A percentile compares a stretch with the other conserved stretches of the same genome.
Conservation (phyloP, 2,113 vertebrate genomes). For the Boleophthalmus pectinirostris region DNA sequence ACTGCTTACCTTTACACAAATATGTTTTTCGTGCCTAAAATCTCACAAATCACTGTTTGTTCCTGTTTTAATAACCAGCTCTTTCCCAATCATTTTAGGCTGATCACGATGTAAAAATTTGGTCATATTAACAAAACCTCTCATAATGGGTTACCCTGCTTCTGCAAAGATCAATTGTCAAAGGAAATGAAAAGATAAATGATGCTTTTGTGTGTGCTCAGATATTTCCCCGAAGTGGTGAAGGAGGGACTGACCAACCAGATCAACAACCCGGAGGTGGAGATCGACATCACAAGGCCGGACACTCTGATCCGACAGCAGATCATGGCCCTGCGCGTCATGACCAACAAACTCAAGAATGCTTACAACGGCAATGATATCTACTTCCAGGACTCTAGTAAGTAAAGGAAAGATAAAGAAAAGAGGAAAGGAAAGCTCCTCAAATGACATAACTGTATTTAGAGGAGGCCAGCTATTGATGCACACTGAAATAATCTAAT, state of each 20-base stretch:
- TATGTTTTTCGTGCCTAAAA: not conserved
- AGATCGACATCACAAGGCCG: conserved; percentile 94
- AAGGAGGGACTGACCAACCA: conserved; percentile 95
- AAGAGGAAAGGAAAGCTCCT: no score
- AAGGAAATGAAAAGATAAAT: not conserved
- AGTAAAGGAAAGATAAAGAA: conserved; percentile 53
- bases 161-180: not conserved
- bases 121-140: not conserved
- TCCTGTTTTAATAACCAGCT: not conserved
- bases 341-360: conserved; percentile 95
- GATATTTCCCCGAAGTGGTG: conserved; percentile 97
- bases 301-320: conserved; percentile 96
- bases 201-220: conserved; percentile 45
- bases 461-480: no score
- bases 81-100: not conserved
- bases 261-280: conserved; percentile 95
- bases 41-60: not conserved
- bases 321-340: conserved; percentile 96
- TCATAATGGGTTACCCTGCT: not conserved
- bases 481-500: no score
- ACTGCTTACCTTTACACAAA: not conserved
- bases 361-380: conserved; percentile 97
- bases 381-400: conserved; percentile 97
- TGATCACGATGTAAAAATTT: not conserved
- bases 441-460: no score